Evolutionary conservation across 1,140 invertebrate genomes (phyloP).

Genomic region (Acyrthosiphon pisum): DNA sequence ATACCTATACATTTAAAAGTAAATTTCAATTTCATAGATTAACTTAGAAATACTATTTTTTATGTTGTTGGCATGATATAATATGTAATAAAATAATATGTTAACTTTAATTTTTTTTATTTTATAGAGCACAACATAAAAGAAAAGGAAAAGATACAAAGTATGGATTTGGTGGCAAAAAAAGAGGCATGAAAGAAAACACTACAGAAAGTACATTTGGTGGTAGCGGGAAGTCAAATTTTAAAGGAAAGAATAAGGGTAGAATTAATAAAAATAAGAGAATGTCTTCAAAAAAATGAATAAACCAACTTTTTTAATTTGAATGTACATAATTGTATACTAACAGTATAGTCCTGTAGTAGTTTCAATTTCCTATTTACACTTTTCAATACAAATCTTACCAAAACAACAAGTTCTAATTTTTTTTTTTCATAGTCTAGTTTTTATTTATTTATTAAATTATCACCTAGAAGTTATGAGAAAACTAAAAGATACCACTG

Average conservation of each 20-base stretch:
- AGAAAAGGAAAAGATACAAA: constrained; percentile 81
- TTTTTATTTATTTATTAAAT: not conserved
- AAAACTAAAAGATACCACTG: not conserved
- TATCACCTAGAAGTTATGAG: not conserved
- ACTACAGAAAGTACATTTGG: constrained; percentile 66
- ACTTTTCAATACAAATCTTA: not conserved
- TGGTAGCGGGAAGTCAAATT: constrained; percentile 32
- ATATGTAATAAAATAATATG: not conserved
- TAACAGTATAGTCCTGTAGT: not conserved
- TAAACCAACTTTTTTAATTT: constrained; percentile 8
- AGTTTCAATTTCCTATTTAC: not conserved
- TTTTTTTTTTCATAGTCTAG: not conserved
- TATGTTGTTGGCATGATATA: not conserved
- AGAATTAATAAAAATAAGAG: constrained; percentile 41
- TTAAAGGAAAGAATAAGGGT: constrained; percentile 30
- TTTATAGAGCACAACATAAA: constrained; percentile 65
- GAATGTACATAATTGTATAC: not conserved
- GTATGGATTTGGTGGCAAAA: constrained; percentile 96
- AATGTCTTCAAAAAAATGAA: constrained; percentile 41
- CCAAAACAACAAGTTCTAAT: not conserved
- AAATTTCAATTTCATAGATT: no score
- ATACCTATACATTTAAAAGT: not conserved
- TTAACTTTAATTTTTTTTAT: constrained; percentile 8
- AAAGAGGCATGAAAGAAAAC: constrained; percentile 88
- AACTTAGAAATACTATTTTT: no score